Base-by-base conservation (phyloP, 2,888 invertebrate genomes). In the Agrochola macilenta region DNA sequence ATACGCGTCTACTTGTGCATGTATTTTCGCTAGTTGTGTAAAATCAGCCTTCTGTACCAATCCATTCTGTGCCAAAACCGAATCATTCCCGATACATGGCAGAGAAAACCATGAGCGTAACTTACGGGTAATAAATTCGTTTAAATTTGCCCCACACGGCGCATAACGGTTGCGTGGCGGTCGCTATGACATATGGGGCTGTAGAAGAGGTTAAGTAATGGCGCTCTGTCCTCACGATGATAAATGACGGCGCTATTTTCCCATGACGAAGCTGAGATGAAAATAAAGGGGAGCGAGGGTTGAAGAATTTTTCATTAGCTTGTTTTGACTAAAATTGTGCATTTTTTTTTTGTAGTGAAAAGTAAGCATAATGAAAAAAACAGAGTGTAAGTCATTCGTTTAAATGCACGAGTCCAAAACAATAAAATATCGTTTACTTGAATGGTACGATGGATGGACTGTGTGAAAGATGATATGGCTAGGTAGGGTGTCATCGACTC, bases 161-260 rank as follows among this genome's bases (percentile, higher is more conserved):
- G 46, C 69, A 71, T 77, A 39, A 78, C 75, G 69, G 83, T 66
- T 73, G 61, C 65, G 78, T 69, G 61, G 79, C 52, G 83, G 83
- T 78, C 83, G 78, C 58, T 69, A 74, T 86, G 87, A 83, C 61
- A 72, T 66, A 83, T 73, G 65, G 43, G 79, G 39, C 30, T 46
- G 46, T 39, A 69, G 54, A 57, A 83, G 60, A 83, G 79, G 87
- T 72, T 82, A 82, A 82, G 64, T 84, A 68, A 84, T 83, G 80
- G 80, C 11, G 4, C 5, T 35, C 65, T 69, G 73, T 61, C 71
- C 61, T 65, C 63, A 49, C 20, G 17, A 66, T 84, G 80, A 84
- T 74, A 74, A 87, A 87, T 84, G n/a, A 65, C 1, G 58, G 46
- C 17, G 60, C 26, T 65, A 66, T 79, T 54, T 84, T 63, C 54